Conservation (phyloP, 2,888 invertebrate species). For the Charanyca ferruginea region DNA sequence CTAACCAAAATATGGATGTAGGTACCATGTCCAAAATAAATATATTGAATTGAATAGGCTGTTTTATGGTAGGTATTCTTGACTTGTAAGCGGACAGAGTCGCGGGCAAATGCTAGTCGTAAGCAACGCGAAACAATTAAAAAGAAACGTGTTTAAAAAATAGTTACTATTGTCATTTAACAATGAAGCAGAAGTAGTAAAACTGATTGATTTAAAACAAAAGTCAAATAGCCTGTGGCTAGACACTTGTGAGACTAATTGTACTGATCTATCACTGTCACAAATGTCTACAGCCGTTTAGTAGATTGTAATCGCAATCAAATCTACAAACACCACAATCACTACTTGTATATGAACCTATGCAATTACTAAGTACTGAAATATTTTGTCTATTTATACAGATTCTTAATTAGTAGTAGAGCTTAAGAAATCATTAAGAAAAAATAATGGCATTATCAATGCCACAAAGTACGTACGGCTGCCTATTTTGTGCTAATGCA, state of each 20-base stretch:
- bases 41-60: too few species aligned
- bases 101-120: too few species aligned
- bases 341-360: neutral
- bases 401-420: neutral
- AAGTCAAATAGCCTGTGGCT: constrained; percentile 38
- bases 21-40: too few species aligned
- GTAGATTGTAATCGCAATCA: neutral
- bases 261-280: constrained; percentile 37
- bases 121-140: constrained; percentile 13
- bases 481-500: too few species aligned
- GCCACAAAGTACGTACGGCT: too few species aligned
- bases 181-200: constrained; percentile 1
- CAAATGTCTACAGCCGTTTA: constrained; percentile 7
- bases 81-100: too few species aligned
- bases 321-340: neutral
- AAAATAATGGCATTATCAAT: too few species aligned
- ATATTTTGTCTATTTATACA: neutral
- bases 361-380: neutral
- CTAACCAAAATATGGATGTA: too few species aligned
- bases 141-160: constrained; percentile 21
- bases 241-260: constrained; percentile 11
- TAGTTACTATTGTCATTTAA: constrained; percentile 27
- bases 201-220: constrained; percentile 24
- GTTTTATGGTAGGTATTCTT: too few species aligned
- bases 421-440: neutral